A percentile compares a stretch with the other conserved stretches of the same genome.
These are phyloP conservation scores for Spodoptera litura DNA, from an alignment of 1,140 invertebrate species.

Conservation along the genomic window DNA sequence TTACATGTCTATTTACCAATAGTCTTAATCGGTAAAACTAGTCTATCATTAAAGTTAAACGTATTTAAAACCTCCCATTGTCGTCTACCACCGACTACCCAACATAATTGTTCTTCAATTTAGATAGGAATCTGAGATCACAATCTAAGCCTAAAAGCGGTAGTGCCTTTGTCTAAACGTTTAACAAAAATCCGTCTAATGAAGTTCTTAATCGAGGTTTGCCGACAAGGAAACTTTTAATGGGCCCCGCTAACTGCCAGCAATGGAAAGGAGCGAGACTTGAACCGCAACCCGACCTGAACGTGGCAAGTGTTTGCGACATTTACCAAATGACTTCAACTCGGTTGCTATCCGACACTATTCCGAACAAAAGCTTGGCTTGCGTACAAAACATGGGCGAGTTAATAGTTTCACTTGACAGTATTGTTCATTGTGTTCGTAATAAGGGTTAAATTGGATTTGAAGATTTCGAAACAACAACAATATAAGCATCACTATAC, in stretches of 20 bases:
- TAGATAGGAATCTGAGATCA: not conserved
- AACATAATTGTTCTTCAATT: not conserved
- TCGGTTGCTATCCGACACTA: not conserved
- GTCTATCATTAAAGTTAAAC: too few species aligned
- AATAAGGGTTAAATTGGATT: not conserved
- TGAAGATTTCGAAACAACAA: not conserved
- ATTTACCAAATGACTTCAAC: slow-evolving; percentile 19
- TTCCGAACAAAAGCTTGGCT: not conserved
- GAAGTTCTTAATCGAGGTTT: slow-evolving; percentile 13
- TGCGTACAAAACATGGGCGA: slow-evolving; percentile 21
- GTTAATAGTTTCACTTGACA: slow-evolving; percentile 1
- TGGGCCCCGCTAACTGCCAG: not conserved
- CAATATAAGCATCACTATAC: not conserved
- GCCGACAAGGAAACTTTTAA: slow-evolving; percentile 16
- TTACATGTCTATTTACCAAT: too few species aligned
- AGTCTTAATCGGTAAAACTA: too few species aligned
- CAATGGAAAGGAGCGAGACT: not conserved
- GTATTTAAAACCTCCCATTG: not conserved
- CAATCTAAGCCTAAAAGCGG: not conserved
- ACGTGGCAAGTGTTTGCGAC: slow-evolving; percentile 4
- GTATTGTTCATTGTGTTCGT: slow-evolving; percentile 14
- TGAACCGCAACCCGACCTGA: not conserved
- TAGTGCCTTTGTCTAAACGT: not conserved
- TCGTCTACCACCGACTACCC: not conserved
- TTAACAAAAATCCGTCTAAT: not conserved